Evolutionary conservation across 2,113 vertebrate species (phyloP), one percentile per base, ranked within the genome.

Genomic region (Zingel zingel): DNA sequence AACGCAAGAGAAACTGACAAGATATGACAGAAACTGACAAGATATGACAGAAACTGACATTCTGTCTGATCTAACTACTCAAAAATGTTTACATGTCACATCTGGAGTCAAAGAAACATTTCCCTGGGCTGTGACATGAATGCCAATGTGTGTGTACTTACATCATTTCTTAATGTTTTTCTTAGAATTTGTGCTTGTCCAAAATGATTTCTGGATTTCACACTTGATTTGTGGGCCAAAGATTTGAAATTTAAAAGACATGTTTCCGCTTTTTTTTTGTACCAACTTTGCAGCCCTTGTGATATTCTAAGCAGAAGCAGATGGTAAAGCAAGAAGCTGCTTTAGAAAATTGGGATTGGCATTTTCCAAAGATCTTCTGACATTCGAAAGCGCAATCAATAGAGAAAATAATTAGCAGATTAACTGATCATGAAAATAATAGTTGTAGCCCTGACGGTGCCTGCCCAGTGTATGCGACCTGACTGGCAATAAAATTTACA

Each of bases 11-110:
- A 39, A 1, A 51, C 43, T 62, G 76, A 65, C 67, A 62, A 76
- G 69, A 36, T 14, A 30, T 25, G 65, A n/a, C n/a, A 48, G 12
- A 39, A 1, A 51, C 43, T 62, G 76, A 65, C 67, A 62, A 76
- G 69, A 36, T 14, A 30, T 25, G 65, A n/a, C n/a, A n/a, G n/a
- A n/a, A n/a, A n/a, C n/a, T n/a, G n/a, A 74, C 58, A 53, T 73
- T 68, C 57, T 72, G 58, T 57, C 59, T 51, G 47, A 83, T 56
- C 64, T 13, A 9, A 47, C 21, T 8, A 5, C 66, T 73, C 23
- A 47, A 18, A 69, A 30, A 74, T 47, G 69, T 77, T 36, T 61
- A 45, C 56, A 18, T 33, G 64, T 57, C 66, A 48, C 51, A 50
- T 21, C 57, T 59, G 61, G 45, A 53, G 10, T 39, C 30, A 64